These are phyloP conservation scores for Spea bombifrons DNA, from an alignment of 2,113 vertebrate genomes.

Conservation along the genomic window DNA sequence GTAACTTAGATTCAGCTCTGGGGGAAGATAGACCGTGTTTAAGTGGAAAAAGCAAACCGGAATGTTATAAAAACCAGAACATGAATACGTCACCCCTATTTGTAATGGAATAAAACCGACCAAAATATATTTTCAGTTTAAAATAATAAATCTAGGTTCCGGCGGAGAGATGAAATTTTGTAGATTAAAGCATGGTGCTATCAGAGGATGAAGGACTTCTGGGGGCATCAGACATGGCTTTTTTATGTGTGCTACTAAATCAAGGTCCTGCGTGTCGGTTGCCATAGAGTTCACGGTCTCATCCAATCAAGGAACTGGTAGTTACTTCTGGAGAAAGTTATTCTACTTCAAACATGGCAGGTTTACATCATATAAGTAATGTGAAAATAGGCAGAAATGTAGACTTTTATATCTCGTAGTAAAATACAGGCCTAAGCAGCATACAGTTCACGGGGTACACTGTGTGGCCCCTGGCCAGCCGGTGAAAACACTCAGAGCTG, in stretches of 20 bases:
- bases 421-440: background rate
- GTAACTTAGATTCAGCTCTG: background rate
- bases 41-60: constrained; percentile 2
- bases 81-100: constrained; percentile 40
- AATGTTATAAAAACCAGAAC: constrained; percentile 35
- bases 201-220: constrained; percentile 35
- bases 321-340: constrained; percentile 31
- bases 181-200: constrained; percentile 33
- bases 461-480: too few species aligned
- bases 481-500: too few species aligned
- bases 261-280: background rate
- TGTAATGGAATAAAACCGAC: constrained; percentile 45
- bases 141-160: constrained; percentile 40
- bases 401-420: constrained; percentile 12
- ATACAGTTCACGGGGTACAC: too few species aligned
- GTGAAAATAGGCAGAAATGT: constrained; percentile 16
- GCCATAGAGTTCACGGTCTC: constrained; percentile 5
- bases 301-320: constrained; percentile 25
- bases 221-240: constrained; percentile 13
- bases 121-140: constrained; percentile 38
- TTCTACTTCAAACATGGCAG: constrained; percentile 15
- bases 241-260: background rate
- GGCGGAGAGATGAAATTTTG: constrained; percentile 18
- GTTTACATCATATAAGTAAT: constrained; percentile 9
- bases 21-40: constrained; percentile 4